Percentiles rank a stretch among this genome's conserved stretches.
phyloP scores from a whole-genome alignment of 2,797 vertebrate genomes.

The Rhyacichthys aspro region DNA sequence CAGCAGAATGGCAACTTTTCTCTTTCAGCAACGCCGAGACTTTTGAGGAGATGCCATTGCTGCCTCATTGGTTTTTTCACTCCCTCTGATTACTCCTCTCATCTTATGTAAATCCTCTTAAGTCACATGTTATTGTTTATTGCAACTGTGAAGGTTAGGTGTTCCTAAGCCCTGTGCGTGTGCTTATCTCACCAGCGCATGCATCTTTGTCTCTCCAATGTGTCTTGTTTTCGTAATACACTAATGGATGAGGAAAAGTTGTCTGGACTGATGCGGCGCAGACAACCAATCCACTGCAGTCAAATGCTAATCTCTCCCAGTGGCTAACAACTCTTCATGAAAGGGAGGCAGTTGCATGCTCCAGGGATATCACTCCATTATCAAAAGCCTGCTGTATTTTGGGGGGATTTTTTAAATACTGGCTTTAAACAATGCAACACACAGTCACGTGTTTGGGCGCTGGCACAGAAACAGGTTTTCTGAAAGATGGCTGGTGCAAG shows the following conservation, averaged over 20 bases:
- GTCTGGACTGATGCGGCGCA: conserved; percentile 78
- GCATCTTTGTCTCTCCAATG: conserved; percentile 85
- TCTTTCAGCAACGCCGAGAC: conserved; percentile 72
- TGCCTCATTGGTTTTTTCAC: conserved; percentile 81
- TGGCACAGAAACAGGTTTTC: conserved; percentile 12
- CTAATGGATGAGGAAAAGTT: conserved; percentile 84
- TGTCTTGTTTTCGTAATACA: conserved; percentile 81
- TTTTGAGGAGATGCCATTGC: conserved; percentile 81
- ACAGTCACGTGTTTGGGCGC: conserved; percentile 12
- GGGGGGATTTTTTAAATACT: conserved; percentile 25
- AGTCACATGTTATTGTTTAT: conserved; percentile 87
- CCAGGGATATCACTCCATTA: conserved; percentile 71
- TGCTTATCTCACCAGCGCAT: conserved; percentile 82
- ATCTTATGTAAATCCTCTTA: conserved; percentile 89
- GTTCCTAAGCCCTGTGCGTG: conserved; percentile 83
- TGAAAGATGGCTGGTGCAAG: neutral
- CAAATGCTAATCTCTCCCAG: conserved; percentile 78
- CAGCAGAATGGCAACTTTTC: conserved; percentile 75
- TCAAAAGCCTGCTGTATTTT: conserved; percentile 60
- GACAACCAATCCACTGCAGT: conserved; percentile 78
- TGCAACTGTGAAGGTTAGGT: conserved; percentile 86
- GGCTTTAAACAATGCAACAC: conserved; percentile 47
- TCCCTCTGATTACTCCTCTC: conserved; percentile 85
- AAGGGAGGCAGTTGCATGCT: conserved; percentile 74
- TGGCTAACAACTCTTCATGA: conserved; percentile 75